These are phyloP conservation scores for Drosophila mimica DNA, from an alignment of 2,888 invertebrate species.

Conservation along the genomic window DNA sequence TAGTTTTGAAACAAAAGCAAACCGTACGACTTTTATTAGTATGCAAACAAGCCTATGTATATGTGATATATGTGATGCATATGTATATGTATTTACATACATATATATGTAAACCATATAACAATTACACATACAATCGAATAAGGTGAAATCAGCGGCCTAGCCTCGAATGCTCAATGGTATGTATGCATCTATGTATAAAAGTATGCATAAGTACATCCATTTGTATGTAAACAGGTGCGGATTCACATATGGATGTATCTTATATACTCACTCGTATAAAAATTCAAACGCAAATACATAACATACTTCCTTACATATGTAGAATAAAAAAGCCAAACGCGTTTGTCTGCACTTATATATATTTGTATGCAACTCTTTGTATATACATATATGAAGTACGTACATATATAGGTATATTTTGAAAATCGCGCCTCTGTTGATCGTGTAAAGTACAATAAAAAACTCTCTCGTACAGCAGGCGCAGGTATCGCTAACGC, in stretches of 20 bases:
- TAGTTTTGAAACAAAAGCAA: not conserved
- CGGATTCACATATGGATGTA: constrained; percentile 1
- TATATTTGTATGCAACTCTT: not conserved
- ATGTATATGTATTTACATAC: not conserved
- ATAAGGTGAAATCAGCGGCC: not conserved
- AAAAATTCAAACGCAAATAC: not conserved
- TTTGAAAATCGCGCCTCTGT: constrained; percentile 37
- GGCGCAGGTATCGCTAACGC: constrained; percentile 32
- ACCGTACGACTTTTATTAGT: not conserved
- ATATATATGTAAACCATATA: not conserved
- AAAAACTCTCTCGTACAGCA: constrained; percentile 33
- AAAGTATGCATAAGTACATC: not conserved
- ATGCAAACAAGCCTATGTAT: too few species aligned
- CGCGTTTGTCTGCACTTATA: constrained; percentile 7
- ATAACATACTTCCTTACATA: not conserved
- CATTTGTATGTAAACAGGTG: not conserved
- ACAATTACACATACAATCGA: not conserved
- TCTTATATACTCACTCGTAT: not conserved
- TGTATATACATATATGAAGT: constrained; percentile 4
- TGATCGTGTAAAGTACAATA: constrained; percentile 37
- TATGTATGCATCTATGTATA: constrained; percentile 1
- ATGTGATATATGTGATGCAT: not conserved
- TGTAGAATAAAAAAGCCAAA: constrained; percentile 1
- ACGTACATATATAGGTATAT: not conserved
- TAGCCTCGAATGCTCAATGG: not conserved